Conservation (phyloP, 2,113 vertebrate species). For the Solenodon paradoxus region DNA sequence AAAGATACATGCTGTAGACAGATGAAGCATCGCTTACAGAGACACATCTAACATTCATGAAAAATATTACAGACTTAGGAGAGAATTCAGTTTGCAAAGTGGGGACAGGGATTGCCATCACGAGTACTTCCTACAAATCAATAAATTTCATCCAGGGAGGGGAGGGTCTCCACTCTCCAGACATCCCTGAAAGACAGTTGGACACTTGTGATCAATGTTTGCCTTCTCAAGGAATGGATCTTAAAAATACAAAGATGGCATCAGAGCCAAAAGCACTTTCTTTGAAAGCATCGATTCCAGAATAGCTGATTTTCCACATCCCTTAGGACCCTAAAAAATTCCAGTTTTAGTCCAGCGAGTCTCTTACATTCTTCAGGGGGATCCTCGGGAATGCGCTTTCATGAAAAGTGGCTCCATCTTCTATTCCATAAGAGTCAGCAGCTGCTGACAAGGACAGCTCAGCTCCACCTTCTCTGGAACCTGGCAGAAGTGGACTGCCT, state of each 20-base stretch:
- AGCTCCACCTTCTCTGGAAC: neutral
- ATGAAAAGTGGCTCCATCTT: neutral
- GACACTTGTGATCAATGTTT: neutral
- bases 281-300: neutral
- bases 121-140: neutral
- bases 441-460: neutral
- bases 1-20: neutral
- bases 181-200: neutral
- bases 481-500: neutral
- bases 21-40: neutral
- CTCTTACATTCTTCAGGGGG: neutral
- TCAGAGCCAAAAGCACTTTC: neutral
- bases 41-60: neutral
- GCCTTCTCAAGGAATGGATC: neutral
- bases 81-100: neutral
- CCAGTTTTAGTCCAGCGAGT: neutral
- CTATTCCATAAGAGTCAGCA: neutral
- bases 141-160: neutral
- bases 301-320: neutral
- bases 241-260: neutral
- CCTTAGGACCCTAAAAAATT: neutral
- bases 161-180: neutral
- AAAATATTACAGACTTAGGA: neutral
- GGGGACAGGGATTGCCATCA: neutral
- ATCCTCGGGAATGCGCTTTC: neutral